Conservation (phyloP, 2,113 vertebrate genomes). For the Climacteris rufus region DNA sequence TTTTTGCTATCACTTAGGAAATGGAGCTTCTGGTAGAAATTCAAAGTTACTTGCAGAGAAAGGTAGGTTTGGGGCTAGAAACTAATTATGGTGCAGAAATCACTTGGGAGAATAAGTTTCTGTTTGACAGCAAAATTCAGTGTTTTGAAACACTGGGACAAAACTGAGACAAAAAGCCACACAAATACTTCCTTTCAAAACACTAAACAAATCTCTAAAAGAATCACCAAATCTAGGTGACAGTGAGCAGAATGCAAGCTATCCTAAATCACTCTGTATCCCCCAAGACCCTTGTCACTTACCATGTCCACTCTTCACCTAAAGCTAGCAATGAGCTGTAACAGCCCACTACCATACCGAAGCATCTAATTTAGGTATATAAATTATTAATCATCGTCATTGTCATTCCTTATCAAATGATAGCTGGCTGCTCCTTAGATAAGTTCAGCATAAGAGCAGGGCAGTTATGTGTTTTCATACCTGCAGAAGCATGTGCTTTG, state of each 20-base stretch:
- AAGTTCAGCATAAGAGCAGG: not conserved
- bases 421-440: not conserved
- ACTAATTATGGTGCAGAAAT: not conserved
- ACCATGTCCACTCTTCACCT: accelerated
- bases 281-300: not conserved
- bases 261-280: not conserved
- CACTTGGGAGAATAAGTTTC: not conserved
- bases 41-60: not conserved
- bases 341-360: not conserved
- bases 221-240: not conserved
- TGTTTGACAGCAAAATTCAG: not conserved
- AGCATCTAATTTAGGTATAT: not conserved
- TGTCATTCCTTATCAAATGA: not conserved
- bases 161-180: not conserved
- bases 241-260: not conserved
- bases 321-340: not conserved
- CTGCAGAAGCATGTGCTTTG: not conserved
- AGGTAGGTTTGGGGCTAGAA: not conserved
- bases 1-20: not conserved
- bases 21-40: not conserved
- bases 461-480: not conserved
- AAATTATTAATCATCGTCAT: not conserved
- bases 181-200: not conserved
- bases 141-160: not conserved
- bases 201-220: not conserved